These are phyloP conservation scores for Callitettix versicolor DNA, from an alignment of 1,140 invertebrate genomes.

Conservation along the genomic window DNA sequence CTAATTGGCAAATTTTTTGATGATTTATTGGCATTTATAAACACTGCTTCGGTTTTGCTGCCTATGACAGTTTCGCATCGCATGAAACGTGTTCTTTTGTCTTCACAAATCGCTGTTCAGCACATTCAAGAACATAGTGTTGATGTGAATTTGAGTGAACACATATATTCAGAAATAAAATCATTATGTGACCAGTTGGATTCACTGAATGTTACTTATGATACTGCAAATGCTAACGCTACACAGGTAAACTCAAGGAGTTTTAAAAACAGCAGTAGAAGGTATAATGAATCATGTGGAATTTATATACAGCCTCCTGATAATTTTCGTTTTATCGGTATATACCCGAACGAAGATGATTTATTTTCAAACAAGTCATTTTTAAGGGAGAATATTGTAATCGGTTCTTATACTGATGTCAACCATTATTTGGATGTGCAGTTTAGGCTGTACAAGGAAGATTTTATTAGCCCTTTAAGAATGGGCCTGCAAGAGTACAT, in stretches of 20 bases:
- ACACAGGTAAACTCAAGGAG: neutral
- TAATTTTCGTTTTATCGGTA: slow-evolving; percentile 15
- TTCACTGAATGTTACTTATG: neutral
- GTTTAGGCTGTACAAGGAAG: slow-evolving; percentile 62
- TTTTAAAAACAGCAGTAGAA: slow-evolving; percentile 6
- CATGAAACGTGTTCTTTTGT: no score
- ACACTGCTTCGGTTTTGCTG: no score
- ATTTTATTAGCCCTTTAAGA: slow-evolving; percentile 50
- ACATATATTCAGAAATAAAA: neutral
- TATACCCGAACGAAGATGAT: slow-evolving; percentile 16
- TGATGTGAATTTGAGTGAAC: slow-evolving; percentile 11
- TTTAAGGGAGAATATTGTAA: slow-evolving; percentile 45
- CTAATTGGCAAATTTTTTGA: no score
- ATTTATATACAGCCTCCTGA: slow-evolving; percentile 8
- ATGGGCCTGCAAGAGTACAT: slow-evolving; percentile 38
- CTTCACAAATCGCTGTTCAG: no score
- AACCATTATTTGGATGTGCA: slow-evolving; percentile 70
- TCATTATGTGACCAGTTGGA: slow-evolving; percentile 4
- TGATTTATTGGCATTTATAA: no score
- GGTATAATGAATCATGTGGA: no score
- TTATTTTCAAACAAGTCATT: slow-evolving; percentile 26
- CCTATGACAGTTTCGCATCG: no score
- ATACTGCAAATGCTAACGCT: slow-evolving; percentile 1
- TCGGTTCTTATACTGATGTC: slow-evolving; percentile 46
- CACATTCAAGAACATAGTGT: no score